These are phyloP conservation scores for Adoxophyes honmai DNA, from an alignment of 1,140 invertebrate species.

Conservation along the genomic window DNA sequence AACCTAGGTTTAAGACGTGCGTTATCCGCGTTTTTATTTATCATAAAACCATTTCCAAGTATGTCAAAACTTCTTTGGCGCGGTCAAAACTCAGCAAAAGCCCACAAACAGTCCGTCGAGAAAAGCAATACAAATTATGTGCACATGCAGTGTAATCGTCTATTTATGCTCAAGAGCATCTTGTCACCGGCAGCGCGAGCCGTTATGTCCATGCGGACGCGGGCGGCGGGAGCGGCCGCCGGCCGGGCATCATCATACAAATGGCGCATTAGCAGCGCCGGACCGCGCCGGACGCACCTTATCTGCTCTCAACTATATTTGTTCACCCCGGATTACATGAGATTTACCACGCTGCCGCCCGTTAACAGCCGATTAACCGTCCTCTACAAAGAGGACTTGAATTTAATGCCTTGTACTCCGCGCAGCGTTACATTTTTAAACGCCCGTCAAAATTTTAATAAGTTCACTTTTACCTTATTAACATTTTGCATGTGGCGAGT, in stretches of 20 bases:
- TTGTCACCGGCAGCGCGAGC: not conserved
- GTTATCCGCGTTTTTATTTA: too few species aligned
- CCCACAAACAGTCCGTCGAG: too few species aligned
- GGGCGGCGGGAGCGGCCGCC: not conserved
- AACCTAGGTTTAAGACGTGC: too few species aligned
- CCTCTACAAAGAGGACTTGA: conserved; percentile 64
- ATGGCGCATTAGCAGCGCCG: conserved; percentile 64
- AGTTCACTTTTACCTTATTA: not conserved
- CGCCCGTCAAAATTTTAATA: conserved; percentile 7
- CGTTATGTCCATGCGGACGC: not conserved
- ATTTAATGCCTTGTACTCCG: conserved; percentile 46
- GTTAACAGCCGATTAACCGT: conserved; percentile 64
- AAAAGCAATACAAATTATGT: not conserved
- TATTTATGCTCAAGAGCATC: not conserved
- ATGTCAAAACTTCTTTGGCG: too few species aligned
- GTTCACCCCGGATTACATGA: conserved; percentile 65
- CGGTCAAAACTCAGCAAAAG: too few species aligned
- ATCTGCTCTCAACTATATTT: conserved; percentile 73
- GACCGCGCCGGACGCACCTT: conserved; percentile 60
- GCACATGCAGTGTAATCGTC: not conserved
- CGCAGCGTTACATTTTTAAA: conserved; percentile 15
- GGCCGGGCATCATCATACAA: conserved; percentile 65
- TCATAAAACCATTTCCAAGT: too few species aligned
- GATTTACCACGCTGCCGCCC: conserved; percentile 66
- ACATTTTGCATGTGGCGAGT: not conserved